Evolutionary conservation across 2,888 invertebrate species (phyloP).

Genomic region (Aquatica leii): DNA sequence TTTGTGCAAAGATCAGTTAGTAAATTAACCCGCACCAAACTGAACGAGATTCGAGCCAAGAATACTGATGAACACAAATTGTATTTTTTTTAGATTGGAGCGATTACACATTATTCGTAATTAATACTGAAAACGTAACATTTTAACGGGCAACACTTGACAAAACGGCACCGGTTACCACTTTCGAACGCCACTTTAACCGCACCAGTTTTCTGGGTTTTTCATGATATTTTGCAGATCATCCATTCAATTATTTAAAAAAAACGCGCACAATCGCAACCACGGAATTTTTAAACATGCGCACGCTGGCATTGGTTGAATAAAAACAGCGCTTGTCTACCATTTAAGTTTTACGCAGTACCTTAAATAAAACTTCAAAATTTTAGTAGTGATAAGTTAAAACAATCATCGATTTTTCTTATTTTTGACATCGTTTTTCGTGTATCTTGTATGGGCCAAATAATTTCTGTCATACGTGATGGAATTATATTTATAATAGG

Average conservation of each 20-base stretch:
- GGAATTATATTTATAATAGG: constrained; percentile 30
- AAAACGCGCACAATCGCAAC: too few species aligned
- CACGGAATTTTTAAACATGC: too few species aligned
- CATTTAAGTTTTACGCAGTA: constrained; percentile 23
- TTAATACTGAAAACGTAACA: too few species aligned
- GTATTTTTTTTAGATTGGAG: too few species aligned
- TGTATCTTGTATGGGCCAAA: constrained; percentile 32
- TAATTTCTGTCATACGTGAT: constrained; percentile 27
- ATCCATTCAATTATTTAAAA: too few species aligned
- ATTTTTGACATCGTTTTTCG: constrained; percentile 23
- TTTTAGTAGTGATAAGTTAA: constrained; percentile 23
- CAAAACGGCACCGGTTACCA: too few species aligned
- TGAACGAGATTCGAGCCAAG: neutral
- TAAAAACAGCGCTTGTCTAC: constrained; percentile 20
- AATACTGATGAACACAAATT: constrained; percentile 1
- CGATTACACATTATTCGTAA: too few species aligned
- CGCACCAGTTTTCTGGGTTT: too few species aligned
- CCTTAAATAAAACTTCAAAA: constrained; percentile 6
- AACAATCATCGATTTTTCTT: constrained; percentile 27
- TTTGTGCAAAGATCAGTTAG: neutral
- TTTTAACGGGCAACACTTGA: too few species aligned
- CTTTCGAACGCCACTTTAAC: too few species aligned
- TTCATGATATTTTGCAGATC: too few species aligned
- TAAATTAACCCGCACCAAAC: constrained; percentile 7
- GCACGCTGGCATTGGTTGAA: constrained; percentile 18